Percentiles rank a stretch among this genome's conserved stretches.
Evolutionary conservation across 2,113 vertebrate species (phyloP).

Genomic region (Leptobrachium leishanense): DNA sequence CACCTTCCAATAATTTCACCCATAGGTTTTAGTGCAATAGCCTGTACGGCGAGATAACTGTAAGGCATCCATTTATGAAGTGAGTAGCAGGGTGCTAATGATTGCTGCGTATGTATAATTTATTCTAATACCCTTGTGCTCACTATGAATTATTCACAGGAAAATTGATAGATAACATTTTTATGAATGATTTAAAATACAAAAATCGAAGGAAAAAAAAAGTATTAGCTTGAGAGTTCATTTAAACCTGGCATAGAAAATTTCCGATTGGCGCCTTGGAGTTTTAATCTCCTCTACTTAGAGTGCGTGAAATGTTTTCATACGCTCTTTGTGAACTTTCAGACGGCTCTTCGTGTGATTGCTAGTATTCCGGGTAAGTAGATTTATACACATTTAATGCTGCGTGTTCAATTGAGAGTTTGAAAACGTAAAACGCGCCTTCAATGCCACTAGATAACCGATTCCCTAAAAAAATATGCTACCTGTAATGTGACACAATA

Average conservation of each 20-base stretch:
- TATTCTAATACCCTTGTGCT: conserved; percentile 34
- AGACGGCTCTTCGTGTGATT: conserved; percentile 24
- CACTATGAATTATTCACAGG: conserved; percentile 33
- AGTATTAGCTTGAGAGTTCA: conserved; percentile 48
- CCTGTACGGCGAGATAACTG: background rate
- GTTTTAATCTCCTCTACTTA: conserved; percentile 46
- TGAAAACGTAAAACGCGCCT: too few species aligned
- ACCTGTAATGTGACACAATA: too few species aligned
- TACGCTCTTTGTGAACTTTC: conserved; percentile 13
- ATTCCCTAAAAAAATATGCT: too few species aligned
- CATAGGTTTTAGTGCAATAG: conserved; percentile 4
- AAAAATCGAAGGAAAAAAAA: conserved; percentile 45
- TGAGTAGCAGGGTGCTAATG: conserved; percentile 36
- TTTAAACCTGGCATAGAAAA: conserved; percentile 48
- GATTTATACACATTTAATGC: too few species aligned
- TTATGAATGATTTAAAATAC: conserved; percentile 44
- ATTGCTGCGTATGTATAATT: conserved; percentile 37
- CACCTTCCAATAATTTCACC: conserved; percentile 9
- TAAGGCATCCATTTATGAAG: rapidly evolving
- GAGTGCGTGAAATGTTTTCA: conserved; percentile 1
- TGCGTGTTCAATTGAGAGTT: too few species aligned
- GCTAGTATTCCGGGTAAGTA: too few species aligned
- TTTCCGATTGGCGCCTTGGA: conserved; percentile 46
- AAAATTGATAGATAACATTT: conserved; percentile 44
- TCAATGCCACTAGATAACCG: too few species aligned